These are phyloP conservation scores for Toxostoma redivivum DNA, from an alignment of 2,113 vertebrate genomes.

Conservation along the genomic window DNA sequence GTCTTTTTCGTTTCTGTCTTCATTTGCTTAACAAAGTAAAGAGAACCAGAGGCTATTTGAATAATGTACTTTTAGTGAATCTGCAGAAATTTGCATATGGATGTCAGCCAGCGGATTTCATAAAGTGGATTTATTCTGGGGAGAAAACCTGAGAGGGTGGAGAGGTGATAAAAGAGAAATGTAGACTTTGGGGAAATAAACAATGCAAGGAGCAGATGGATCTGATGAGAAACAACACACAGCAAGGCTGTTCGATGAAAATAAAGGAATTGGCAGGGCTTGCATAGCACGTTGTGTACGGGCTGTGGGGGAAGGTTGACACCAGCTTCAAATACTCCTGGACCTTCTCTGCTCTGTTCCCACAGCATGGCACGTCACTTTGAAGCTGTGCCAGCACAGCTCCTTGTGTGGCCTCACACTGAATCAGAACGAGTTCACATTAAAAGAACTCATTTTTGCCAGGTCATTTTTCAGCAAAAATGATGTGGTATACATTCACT, in stretches of 20 bases:
- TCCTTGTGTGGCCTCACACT: background rate
- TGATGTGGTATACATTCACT: background rate
- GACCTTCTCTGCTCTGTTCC: background rate
- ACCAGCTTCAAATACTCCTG: background rate
- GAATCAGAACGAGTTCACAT: background rate
- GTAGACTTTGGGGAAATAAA: background rate
- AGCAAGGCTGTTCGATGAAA: background rate
- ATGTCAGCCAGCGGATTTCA: background rate
- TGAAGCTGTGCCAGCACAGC: background rate
- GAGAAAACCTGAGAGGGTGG: background rate
- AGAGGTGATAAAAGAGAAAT: background rate
- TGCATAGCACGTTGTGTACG: background rate
- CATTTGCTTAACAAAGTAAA: background rate
- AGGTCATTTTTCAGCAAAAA: slow-evolving; percentile 31
- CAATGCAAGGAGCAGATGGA: background rate
- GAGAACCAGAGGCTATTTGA: slow-evolving; percentile 10
- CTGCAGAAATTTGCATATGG: slow-evolving; percentile 25
- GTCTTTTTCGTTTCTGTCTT: background rate
- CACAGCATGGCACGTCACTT: background rate
- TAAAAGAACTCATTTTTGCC: background rate
- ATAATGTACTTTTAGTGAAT: background rate
- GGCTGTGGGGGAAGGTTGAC: background rate
- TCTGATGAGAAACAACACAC: background rate
- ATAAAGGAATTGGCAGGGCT: background rate
- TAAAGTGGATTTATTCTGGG: background rate